phyloP scores from a whole-genome alignment of 2,888 invertebrate species.

The Conus canariensis region DNA sequence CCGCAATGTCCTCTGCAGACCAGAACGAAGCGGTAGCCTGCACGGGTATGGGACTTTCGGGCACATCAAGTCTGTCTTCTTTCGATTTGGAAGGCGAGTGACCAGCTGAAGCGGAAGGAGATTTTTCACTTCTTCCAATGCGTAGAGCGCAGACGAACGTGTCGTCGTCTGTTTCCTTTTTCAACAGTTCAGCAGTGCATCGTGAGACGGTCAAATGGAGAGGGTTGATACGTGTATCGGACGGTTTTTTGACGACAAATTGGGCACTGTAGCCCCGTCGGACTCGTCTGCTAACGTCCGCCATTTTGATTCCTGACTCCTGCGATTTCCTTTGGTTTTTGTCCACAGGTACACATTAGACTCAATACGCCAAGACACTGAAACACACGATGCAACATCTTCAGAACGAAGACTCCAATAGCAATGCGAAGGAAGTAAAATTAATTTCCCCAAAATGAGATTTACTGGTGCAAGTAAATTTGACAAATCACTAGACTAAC shows the following conservation, averaged over 20 bases:
- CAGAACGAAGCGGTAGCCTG: conserved; percentile 42
- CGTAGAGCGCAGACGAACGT: conserved; percentile 51
- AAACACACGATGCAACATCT: too few species aligned
- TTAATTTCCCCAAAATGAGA: not conserved
- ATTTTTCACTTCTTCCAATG: conserved; percentile 43
- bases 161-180: conserved; percentile 45
- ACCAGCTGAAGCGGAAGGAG: not conserved
- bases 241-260: conserved; percentile 48
- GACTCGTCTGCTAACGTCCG: conserved; percentile 42
- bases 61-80: conserved; percentile 27
- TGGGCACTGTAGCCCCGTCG: conserved; percentile 52
- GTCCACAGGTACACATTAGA: not conserved
- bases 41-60: conserved; percentile 34
- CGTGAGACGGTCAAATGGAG: conserved; percentile 62
- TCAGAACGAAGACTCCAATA: not conserved
- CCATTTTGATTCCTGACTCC: conserved; percentile 29
- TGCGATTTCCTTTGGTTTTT: not conserved
- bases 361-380: too few species aligned
- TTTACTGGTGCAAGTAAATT: too few species aligned
- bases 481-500: too few species aligned
- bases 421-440: not conserved
- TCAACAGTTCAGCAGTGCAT: conserved; percentile 52
- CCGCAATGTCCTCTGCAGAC: conserved; percentile 50
- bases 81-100: conserved; percentile 29
- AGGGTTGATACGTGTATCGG: conserved; percentile 55